Base-by-base conservation (phyloP, 2,113 vertebrate species). In the Nothoprocta pentlandii region DNA sequence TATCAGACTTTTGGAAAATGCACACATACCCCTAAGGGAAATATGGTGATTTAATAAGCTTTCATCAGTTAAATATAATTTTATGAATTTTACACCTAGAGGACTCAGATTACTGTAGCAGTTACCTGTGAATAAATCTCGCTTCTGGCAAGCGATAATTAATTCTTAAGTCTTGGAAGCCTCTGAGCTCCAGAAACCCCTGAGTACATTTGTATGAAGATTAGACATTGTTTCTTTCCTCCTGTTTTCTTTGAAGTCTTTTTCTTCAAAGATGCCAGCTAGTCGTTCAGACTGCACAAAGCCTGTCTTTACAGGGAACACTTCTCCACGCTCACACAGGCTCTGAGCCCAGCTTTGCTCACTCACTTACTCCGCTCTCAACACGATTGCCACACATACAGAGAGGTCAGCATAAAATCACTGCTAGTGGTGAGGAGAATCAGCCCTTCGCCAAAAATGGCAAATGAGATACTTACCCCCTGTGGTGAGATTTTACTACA, bases 81-180 rank as follows among this genome's bases (percentile, higher is more conserved):
- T 95, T 74, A 61, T 93, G 95, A 92, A 93, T 97, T 97, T 98
- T 97, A 96, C 81, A 97, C 96, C 89, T 97, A 79, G 94, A 97
- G 78, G 61, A 96, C 82, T 96, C 3, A 1, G 82, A 85, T 94
- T 97, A 93, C 93, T 96, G 70, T 80, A 95, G 80, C 94, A 16
- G 6, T 96, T 97, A 97, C 97, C 94, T 95, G 83, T 95, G 96
- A 97, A 98, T 96, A 96, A 97, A 97, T 94, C 96, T 93, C 93
- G 80, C 94, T 96, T 91, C 96, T 96, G 87, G 96, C 96, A 97
- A 97, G 91, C 81, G 96, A 96, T 98, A 98, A 98, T 98, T 98
- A 98, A 98, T 98, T 98, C 97, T 96, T 96, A 97, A 97, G 95
- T 96, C 91, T 94, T 95, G 73, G 74, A 97, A 97, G 76, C 91